These are phyloP conservation scores for Cassiopea andromeda DNA, from an alignment of 30 jellyfish, hydroid and myxozoan genomes.

Conservation along the genomic window DNA sequence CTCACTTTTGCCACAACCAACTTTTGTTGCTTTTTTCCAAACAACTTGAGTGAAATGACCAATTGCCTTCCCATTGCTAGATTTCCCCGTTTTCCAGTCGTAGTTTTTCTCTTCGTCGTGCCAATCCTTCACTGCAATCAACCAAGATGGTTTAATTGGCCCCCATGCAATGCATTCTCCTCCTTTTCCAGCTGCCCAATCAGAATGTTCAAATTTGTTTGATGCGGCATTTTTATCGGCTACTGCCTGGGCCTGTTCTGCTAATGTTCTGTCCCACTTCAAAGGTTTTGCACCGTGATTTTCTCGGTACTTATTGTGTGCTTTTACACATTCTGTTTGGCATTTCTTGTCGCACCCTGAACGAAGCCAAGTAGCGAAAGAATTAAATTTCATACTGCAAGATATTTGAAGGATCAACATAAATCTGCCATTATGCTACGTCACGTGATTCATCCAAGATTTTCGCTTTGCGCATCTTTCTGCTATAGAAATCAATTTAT, in stretches of 20 bases:
- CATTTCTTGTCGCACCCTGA: slow-evolving; percentile 77
- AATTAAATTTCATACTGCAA: background rate
- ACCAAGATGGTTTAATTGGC: slow-evolving; percentile 67
- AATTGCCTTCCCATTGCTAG: slow-evolving; percentile 63
- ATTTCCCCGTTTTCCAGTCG: slow-evolving; percentile 79
- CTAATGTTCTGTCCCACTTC: slow-evolving; percentile 75
- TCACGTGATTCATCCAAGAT: too few relatives aligned
- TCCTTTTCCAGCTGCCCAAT: slow-evolving; percentile 82
- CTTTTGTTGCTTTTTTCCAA: slow-evolving; percentile 74
- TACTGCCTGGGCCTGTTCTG: slow-evolving; percentile 79
- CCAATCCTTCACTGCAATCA: slow-evolving; percentile 81
- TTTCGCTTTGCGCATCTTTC: too few relatives aligned
- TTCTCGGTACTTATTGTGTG: slow-evolving; percentile 73
- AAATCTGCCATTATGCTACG: too few relatives aligned
- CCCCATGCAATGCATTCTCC: slow-evolving; percentile 87
- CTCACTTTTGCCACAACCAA: slow-evolving; percentile 75
- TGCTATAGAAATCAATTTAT: too few relatives aligned
- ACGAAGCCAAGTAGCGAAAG: background rate
- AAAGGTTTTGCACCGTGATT: slow-evolving; percentile 79
- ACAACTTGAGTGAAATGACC: slow-evolving; percentile 83
- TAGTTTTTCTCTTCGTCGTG: slow-evolving; percentile 74
- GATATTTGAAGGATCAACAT: too few relatives aligned
- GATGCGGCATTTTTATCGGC: slow-evolving; percentile 70
- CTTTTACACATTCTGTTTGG: slow-evolving; percentile 78
- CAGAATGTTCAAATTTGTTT: slow-evolving; percentile 69